Conservation (phyloP, 2,888 invertebrate genomes). For the Smittia sp. region DNA sequence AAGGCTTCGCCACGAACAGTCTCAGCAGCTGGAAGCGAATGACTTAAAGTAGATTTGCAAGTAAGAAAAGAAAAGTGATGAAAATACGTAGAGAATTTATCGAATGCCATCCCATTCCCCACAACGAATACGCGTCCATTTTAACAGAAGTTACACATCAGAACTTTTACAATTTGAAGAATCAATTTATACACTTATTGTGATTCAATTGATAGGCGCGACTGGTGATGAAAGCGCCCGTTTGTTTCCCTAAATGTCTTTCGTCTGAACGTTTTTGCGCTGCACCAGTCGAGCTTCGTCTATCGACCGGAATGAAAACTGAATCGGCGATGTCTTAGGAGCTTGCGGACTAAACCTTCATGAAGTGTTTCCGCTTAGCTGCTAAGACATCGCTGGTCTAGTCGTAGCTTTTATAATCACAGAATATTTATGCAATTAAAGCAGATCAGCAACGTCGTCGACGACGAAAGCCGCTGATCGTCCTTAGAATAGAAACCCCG, state of each 20-base stretch:
- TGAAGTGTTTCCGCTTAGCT: no score
- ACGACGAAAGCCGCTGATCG: no score
- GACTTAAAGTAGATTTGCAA: neutral
- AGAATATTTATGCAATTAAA: conserved; percentile 1
- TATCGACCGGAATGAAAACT: no score
- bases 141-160: conserved; percentile 17
- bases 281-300: neutral
- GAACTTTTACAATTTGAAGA: conserved; percentile 12
- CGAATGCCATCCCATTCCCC: conserved; percentile 10
- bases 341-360: no score
- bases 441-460: no score
- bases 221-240: neutral
- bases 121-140: conserved; percentile 8
- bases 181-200: no score
- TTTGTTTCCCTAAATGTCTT: neutral
- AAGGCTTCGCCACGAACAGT: conserved; percentile 11
- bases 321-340: no score
- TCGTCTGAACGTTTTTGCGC: neutral
- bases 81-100: conserved; percentile 30
- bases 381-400: neutral
- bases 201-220: neutral
- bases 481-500: conserved; percentile 3
- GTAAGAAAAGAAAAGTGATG: conserved; percentile 10
- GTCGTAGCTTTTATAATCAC: neutral
- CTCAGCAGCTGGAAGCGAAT: conserved; percentile 17